Conservation (phyloP, 2,888 invertebrate species). For the Capitulum mitella region DNA sequence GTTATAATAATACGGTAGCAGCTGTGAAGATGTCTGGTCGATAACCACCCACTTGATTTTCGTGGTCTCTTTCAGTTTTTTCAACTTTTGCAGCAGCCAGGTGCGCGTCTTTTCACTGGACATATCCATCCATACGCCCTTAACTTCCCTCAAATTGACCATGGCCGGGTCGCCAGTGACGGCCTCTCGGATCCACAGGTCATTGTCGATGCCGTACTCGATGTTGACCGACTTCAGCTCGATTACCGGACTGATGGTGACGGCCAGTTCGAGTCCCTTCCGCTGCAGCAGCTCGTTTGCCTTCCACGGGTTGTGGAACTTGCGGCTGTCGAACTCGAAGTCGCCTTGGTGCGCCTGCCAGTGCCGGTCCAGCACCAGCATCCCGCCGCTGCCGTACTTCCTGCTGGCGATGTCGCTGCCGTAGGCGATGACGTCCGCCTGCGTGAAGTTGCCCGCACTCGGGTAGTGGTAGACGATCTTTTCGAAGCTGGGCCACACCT, state of each 20-base stretch:
- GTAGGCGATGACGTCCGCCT: background rate
- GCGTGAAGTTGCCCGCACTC: background rate
- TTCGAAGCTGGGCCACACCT: slow-evolving; percentile 5
- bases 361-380: slow-evolving; percentile 27
- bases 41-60: slow-evolving; percentile 78
- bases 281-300: slow-evolving; percentile 72
- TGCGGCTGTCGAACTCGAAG: slow-evolving; percentile 61
- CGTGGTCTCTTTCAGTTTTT: slow-evolving; percentile 60
- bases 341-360: slow-evolving; percentile 83
- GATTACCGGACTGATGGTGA: slow-evolving; percentile 85
- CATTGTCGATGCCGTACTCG: slow-evolving; percentile 64
- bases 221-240: slow-evolving; percentile 72
- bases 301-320: slow-evolving; percentile 41
- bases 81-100: slow-evolving; percentile 69
- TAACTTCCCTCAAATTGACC: slow-evolving; percentile 67
- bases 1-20: slow-evolving; percentile 75
- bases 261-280: slow-evolving; percentile 75
- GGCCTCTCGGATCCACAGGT: slow-evolving; percentile 69
- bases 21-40: slow-evolving; percentile 72
- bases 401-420: background rate
- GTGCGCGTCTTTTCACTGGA: slow-evolving; percentile 71
- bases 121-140: slow-evolving; percentile 74
- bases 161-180: slow-evolving; percentile 58
- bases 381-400: background rate
- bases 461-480: slow-evolving; percentile 4